Base-by-base conservation (phyloP, 1,140 invertebrate genomes). In the Popillia japonica region DNA sequence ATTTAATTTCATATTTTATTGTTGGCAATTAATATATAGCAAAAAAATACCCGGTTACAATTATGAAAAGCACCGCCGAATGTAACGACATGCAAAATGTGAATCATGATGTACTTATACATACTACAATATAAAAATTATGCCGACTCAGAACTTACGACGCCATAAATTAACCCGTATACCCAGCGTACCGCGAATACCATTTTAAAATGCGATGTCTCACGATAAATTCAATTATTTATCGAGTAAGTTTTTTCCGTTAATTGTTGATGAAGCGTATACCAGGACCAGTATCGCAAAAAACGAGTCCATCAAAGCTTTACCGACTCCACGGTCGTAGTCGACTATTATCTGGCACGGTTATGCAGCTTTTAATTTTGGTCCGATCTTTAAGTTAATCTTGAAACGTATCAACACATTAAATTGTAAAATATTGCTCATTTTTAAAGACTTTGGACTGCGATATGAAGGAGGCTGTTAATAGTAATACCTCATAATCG, bases 201-300 rank as follows among this genome's bases (percentile, higher is more conserved):
- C 44, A 48, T 48, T n/a, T n/a, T 14, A 55, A 17, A 55, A 55
- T 6, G 14, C 14, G 48, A 55, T 55, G 48, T 55, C 48, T 55
- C 48, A 55, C 17, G 48, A 55, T 55, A 55, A 55, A 55, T 55
- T 55, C 48, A 55, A 55, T 55, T 55, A 55, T 55, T 55, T 55
- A 55, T 55, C 48, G 48, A 17, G 48, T 7, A 55, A 14, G 0
- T 17, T 55, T 55, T 55, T 55, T 55, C 17, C 48, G 48, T 55
- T 55, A 55, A 55, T 55, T 55, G 48, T 6, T 17, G 48, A 55
- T 55, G 48, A 55, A 7, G n/a, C 11, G 48, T 17, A n/a, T 14
- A 9, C 42, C 42, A 14, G 42, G 42, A 14, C 42, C 14, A 44
- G 42, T 44, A 44, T 44, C 7, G 42, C 42, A 14, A 14, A 44